Evolutionary conservation across 2,888 invertebrate genomes (phyloP), one percentile per base, ranked within the genome.

Genomic region (Mythimna ferrago): DNA sequence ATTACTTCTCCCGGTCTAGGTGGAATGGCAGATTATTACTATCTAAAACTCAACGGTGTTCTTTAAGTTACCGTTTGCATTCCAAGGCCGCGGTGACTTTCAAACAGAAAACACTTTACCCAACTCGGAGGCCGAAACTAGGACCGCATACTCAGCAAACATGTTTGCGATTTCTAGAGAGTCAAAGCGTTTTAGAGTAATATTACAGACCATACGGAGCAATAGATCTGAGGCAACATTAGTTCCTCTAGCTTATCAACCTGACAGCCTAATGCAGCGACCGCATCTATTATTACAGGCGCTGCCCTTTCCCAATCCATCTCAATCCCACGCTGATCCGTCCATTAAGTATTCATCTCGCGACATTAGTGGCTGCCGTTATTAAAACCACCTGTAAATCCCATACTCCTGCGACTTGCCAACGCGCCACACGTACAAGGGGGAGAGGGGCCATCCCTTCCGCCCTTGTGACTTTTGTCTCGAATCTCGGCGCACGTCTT

Each of bases 341-440:
- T 90, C 92, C 92, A 95, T 96, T 95, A 96, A 95, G 95, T 95
- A 96, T 96, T 96, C 96, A 96, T 96, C 95, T 93, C 92, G 95
- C 93, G 93, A 94, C 94, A 95, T 96, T 95, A 96, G 95, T 89
- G 91, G 92, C 92, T 86, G 93, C 92, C 94, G 95, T 95, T 96
- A 96, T 96, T 96, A 96, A 95, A 96, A 96, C 96, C 96, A 96
- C 96, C 96, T 96, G 96, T 95, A 95, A 95, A 93, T 93, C 95
- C 93, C 92, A 90, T 89, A 91, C 92, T 92, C 89, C 88, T 86
- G 88, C 86, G 92, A 91, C 91, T 94, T 94, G 93, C 87, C 90
- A 89, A 94, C 92, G 91, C 94, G 87, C 89, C 91, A 93, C 94
- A 94, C 95, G 95, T 95, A 92, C 88, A 76, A 85, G 83, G 89